Evolutionary conservation across 2,797 vertebrate species (phyloP).

Genomic region (Cygnus olor): DNA sequence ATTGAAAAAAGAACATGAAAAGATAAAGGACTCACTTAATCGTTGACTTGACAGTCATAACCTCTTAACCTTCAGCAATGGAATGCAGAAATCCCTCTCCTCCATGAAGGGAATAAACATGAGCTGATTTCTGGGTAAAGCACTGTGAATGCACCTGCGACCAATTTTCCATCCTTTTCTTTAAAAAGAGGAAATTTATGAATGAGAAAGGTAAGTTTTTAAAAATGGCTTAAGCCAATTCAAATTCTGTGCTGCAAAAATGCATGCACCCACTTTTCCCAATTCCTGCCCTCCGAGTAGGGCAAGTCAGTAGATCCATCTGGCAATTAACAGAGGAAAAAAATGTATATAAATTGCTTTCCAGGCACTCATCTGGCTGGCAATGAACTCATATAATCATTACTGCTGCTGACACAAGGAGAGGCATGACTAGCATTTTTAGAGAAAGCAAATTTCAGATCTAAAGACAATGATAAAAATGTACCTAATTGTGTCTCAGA

Average conservation of each 20-base stretch:
- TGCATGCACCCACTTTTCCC: background rate
- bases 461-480: background rate
- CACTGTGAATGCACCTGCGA: background rate
- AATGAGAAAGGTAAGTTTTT: background rate
- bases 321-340: background rate
- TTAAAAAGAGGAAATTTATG: background rate
- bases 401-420: background rate
- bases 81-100: background rate
- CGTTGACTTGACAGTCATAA: background rate
- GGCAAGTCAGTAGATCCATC: background rate
- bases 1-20: background rate
- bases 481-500: background rate
- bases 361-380: background rate
- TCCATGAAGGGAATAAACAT: background rate
- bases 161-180: background rate
- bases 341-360: background rate
- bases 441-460: background rate
- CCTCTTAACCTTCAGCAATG: background rate
- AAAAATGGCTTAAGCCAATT: background rate
- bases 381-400: background rate
- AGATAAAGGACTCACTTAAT: background rate
- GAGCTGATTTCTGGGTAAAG: background rate
- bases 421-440: background rate
- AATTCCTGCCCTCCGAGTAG: background rate
- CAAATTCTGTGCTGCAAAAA: background rate